Evolutionary conservation across 2,113 vertebrate genomes (phyloP), one percentile per base, ranked within the genome.

Genomic region (Gymnogyps californianus): DNA sequence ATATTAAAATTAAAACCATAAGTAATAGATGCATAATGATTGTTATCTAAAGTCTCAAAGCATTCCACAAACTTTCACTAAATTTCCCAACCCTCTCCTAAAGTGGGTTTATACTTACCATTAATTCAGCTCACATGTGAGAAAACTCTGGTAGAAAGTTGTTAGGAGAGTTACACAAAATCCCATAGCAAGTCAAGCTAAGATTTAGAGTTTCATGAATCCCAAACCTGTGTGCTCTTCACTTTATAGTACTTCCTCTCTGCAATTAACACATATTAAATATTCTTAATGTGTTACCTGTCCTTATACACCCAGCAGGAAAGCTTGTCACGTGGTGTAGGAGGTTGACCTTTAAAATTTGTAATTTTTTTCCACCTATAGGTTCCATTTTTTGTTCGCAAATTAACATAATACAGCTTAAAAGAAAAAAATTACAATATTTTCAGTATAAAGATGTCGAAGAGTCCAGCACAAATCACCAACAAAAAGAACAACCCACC

Each of bases 311-410:
- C 98, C 99, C 99, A 99, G 98, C 99, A 99, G 95, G 99, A 99
- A 82, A 99, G 98, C 93, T 99, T 99, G 97, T 99, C 99, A 95
- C 99, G 98, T 76, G 99, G 99, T n/a, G 99, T 99, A 21, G 99
- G 99, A 81, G 99, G 98, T 10, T 98, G 98, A 51, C 99, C 99
- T 51, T 96, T 97, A 96, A 97, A 98, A 74, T 98, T 97, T 10
- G 88, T 95, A 42, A 99, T 97, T 98, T 98, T 99, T 98, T 97
- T 98, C 99, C 99, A 99, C 40, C 92, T 91, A 86, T 98, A 99
- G 88, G 97, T 98, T 89, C 98, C 98, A 57, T 98, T 98, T 96
- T 97, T 98, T 91, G 98, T 96, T 96, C 98, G 91, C 93, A 99
- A 98, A 97, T 99, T 98, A 87, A 99, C 99, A 57, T 98, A 98